Evolutionary conservation across 1,140 invertebrate species (phyloP).

Genomic region (Halictus rubicundus): DNA sequence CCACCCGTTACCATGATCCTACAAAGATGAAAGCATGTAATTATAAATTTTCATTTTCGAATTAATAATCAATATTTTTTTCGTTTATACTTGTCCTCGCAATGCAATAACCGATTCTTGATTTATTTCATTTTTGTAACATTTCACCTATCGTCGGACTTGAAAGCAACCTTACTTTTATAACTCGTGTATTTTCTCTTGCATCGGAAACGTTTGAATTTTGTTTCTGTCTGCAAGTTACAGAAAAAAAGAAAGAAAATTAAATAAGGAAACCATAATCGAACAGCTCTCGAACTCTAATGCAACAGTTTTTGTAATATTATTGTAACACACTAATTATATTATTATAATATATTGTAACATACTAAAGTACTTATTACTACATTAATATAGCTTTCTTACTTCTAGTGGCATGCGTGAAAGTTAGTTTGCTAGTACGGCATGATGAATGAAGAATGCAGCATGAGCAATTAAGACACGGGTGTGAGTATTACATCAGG

Average conservation of each 20-base stretch:
- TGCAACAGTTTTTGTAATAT: not conserved
- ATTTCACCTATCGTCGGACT: not conserved
- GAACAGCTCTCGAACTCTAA: not conserved
- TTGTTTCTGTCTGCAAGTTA: too few species aligned
- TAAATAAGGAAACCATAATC: not conserved
- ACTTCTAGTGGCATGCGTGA: constrained; percentile 73
- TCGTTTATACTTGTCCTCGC: not conserved
- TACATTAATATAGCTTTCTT: constrained; percentile 52
- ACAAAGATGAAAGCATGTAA: constrained; percentile 59
- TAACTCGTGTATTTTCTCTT: not conserved
- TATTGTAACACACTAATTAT: constrained; percentile 14
- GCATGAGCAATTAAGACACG: constrained; percentile 78
- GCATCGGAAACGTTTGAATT: too few species aligned
- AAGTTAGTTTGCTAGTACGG: constrained; percentile 72
- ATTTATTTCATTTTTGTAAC: constrained; percentile 11
- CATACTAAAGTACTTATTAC: constrained; percentile 43
- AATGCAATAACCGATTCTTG: not conserved
- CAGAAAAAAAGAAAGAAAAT: too few species aligned
- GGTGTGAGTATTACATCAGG: constrained; percentile 99
- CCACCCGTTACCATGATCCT: constrained; percentile 78
- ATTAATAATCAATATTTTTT: not conserved
- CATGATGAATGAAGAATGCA: constrained; percentile 81
- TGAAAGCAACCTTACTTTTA: not conserved
- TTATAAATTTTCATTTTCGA: constrained; percentile 10
- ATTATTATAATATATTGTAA: constrained; percentile 32